A percentile compares a stretch with the other conserved stretches of the same genome.
Evolutionary conservation across 2,113 vertebrate genomes (phyloP).

Genomic region (Phainopepla nitens): DNA sequence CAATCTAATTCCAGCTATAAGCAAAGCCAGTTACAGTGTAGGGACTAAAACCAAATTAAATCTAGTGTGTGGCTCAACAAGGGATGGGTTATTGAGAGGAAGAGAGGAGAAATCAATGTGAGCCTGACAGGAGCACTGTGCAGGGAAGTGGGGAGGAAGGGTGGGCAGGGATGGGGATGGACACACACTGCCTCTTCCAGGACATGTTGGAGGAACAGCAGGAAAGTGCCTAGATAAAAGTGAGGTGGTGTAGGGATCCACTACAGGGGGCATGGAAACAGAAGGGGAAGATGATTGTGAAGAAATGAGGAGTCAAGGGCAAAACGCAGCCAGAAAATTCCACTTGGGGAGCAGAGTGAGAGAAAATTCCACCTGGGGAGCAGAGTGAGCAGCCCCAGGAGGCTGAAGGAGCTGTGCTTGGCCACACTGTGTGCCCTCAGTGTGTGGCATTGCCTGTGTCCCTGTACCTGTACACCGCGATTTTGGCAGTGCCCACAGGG

Average conservation of each 20-base stretch:
- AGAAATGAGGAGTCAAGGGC: background rate
- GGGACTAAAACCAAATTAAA: constrained; percentile 47
- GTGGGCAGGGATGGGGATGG: background rate
- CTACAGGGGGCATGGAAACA: background rate
- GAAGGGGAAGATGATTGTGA: background rate
- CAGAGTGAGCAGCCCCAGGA: background rate
- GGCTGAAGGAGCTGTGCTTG: accelerated
- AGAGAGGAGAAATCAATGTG: constrained; percentile 38
- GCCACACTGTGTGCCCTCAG: background rate
- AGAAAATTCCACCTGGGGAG: background rate
- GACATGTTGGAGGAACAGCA: background rate
- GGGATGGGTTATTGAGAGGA: constrained; percentile 10
- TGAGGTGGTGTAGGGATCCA: background rate
- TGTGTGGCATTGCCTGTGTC: background rate
- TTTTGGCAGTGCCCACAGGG: background rate
- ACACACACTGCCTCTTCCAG: background rate
- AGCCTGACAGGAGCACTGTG: background rate
- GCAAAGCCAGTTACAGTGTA: constrained; percentile 38
- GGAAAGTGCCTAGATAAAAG: background rate
- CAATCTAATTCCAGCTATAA: constrained; percentile 51
- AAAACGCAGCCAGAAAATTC: background rate
- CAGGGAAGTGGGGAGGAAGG: background rate
- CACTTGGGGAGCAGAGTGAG: background rate
- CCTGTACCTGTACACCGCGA: background rate
- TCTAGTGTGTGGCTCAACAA: constrained; percentile 41